Conservation (phyloP, 2,113 vertebrate species). For the Corythornis vintsioides region DNA sequence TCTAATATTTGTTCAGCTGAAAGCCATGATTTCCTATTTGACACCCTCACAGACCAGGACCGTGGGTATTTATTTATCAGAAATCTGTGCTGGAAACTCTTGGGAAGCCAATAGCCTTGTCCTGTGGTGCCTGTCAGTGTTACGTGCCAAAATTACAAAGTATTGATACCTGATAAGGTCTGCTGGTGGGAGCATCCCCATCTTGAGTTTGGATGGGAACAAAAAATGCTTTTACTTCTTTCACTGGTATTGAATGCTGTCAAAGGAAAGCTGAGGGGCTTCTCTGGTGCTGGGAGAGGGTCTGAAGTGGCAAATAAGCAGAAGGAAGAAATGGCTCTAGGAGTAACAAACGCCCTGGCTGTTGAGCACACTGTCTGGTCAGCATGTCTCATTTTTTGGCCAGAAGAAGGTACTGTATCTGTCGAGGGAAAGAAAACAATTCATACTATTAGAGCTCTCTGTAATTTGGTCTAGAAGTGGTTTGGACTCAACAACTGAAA, state of each 20-base stretch:
- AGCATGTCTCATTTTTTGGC: neutral
- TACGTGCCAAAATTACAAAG: neutral
- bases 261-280: neutral
- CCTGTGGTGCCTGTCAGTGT: neutral
- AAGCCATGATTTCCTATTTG: neutral
- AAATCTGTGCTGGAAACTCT: neutral
- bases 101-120: neutral
- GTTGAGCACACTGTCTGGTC: neutral
- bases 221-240: neutral
- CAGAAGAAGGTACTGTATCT: slow-evolving; percentile 8
- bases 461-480: slow-evolving; percentile 19
- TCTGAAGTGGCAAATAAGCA: neutral
- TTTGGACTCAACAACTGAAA: slow-evolving; percentile 27
- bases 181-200: neutral
- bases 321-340: neutral
- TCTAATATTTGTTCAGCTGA: neutral
- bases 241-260: neutral
- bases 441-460: neutral
- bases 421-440: neutral
- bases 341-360: neutral
- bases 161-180: neutral
- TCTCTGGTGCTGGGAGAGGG: neutral
- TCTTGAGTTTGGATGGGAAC: neutral
- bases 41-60: neutral
- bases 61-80: neutral